Evolutionary conservation across 2,888 invertebrate species (phyloP).

Genomic region (Pasiphila rectangulata): DNA sequence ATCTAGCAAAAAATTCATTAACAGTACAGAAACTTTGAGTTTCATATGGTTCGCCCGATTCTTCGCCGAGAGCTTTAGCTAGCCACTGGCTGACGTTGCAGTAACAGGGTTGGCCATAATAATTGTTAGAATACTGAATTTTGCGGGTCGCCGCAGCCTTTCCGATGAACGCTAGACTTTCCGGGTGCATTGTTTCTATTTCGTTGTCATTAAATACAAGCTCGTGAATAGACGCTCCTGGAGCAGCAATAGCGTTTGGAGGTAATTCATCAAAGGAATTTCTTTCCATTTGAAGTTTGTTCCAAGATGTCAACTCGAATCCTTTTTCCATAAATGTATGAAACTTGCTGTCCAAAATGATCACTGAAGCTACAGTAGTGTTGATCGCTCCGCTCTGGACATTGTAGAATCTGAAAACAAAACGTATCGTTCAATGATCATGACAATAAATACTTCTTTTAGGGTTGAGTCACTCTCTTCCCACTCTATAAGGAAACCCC

Average conservation of each 20-base stretch:
- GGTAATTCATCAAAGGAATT: slow-evolving; percentile 83
- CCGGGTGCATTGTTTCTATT: slow-evolving; percentile 63
- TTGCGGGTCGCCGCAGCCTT: slow-evolving; percentile 70
- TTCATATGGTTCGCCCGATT: slow-evolving; percentile 63
- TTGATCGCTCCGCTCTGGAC: slow-evolving; percentile 83
- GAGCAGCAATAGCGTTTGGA: slow-evolving; percentile 75
- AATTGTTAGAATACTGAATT: slow-evolving; percentile 80
- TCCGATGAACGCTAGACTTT: slow-evolving; percentile 82
- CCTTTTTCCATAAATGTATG: slow-evolving; percentile 78
- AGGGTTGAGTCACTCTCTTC: no score
- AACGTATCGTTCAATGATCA: no score
- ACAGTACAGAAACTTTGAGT: slow-evolving; percentile 83
- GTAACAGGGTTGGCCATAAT: slow-evolving; percentile 82
- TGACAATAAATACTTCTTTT: no score
- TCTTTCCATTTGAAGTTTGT: slow-evolving; percentile 81
- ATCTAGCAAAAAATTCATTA: slow-evolving; percentile 79
- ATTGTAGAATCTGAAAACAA: slow-evolving; percentile 80
- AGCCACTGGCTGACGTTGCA: slow-evolving; percentile 83
- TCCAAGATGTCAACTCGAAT: slow-evolving; percentile 85
- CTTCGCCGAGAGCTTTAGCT: slow-evolving; percentile 62
- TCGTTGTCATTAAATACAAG: slow-evolving; percentile 74
- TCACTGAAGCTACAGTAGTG: slow-evolving; percentile 82
- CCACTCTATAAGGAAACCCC: no score
- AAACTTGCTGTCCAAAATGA: slow-evolving; percentile 83
- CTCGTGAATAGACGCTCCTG: slow-evolving; percentile 78